Evolutionary conservation across 64 coral and sea anemone species (phyloP), one percentile per base, ranked within the genome.

Genomic region (Exaiptasia diaphana): DNA sequence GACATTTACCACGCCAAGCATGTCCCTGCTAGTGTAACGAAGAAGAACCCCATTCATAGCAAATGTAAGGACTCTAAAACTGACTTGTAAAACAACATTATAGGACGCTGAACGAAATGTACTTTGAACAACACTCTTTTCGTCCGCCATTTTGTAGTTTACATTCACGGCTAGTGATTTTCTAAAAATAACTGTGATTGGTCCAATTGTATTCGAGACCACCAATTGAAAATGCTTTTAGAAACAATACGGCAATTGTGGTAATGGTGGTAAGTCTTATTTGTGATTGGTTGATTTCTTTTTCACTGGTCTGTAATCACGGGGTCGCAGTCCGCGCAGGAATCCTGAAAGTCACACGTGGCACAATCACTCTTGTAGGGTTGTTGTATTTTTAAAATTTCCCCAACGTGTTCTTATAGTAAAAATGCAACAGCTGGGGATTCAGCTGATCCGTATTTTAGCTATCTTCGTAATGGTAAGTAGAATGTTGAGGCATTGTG

Each of bases 11-110:
- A 99, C 69, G 2, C 95, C 95, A n/a, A 99, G 68, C 85, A 91
- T 99, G n/a, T 99, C 95, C 52, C 87, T 91, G 20, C 85, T 85
- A 0, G 85, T 99, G 83, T 80, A 99, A 20, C 95, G 74, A 13
- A 99, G 68, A 64, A 99, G 85, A 24, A 99, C 46, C 20, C 77
- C 95, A 70, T 99, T 99, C 95, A 99, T 99, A 33, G 93, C 25
- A 81, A 99, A 99, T 53, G 95, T 99, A 39, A 99, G 72, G 38
- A 99, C 93, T 48, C 95, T 87, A 70, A 99, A 99, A n/a, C 71
- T 77, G 85, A 99, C 85, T 50, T 99, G 95, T 11, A 99, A 38
- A 74, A 92, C 44, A 39, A 99, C 95, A 89, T 99, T 99, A 31
- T 99, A 99, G 15, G 95, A 99, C 48, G 95, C 95, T 13, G 95